phyloP scores from a whole-genome alignment of 2,797 vertebrate species.

The Pachyuromys duprasi region DNA sequence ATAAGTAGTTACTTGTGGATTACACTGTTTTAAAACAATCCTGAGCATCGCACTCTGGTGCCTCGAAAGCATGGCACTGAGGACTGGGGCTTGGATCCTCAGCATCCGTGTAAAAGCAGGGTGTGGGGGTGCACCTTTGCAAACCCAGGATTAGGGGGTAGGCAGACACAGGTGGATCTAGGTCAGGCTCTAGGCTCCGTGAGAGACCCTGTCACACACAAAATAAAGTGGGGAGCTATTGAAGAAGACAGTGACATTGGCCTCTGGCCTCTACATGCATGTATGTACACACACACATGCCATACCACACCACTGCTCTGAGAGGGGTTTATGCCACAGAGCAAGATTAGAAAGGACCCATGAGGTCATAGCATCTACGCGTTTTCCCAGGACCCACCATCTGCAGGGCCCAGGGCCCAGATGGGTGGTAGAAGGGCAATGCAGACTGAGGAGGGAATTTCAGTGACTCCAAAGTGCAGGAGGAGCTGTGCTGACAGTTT shows the following conservation, averaged over 20 bases:
- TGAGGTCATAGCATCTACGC: accelerated
- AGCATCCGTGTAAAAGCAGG: neutral
- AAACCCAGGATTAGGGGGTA: neutral
- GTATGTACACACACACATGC: too few species aligned
- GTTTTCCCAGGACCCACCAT: neutral
- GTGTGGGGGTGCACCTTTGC: neutral
- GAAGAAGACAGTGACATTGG: neutral
- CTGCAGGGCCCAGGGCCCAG: neutral
- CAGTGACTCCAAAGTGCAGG: accelerated
- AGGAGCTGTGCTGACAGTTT: neutral
- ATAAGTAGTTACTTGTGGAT: neutral
- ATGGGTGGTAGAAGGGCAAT: accelerated
- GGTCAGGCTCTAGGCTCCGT: neutral
- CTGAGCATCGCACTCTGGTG: neutral
- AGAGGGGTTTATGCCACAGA: neutral
- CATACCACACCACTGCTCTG: neutral
- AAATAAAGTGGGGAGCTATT: neutral
- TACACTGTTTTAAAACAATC: neutral
- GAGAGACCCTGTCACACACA: neutral
- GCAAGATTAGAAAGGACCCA: neutral
- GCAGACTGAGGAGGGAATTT: accelerated
- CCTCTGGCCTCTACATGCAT: neutral
- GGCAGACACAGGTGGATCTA: neutral
- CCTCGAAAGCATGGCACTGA: neutral
- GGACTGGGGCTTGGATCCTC: neutral